Conservation (phyloP, 2,888 invertebrate genomes). For the Cactoblastis cactorum region DNA sequence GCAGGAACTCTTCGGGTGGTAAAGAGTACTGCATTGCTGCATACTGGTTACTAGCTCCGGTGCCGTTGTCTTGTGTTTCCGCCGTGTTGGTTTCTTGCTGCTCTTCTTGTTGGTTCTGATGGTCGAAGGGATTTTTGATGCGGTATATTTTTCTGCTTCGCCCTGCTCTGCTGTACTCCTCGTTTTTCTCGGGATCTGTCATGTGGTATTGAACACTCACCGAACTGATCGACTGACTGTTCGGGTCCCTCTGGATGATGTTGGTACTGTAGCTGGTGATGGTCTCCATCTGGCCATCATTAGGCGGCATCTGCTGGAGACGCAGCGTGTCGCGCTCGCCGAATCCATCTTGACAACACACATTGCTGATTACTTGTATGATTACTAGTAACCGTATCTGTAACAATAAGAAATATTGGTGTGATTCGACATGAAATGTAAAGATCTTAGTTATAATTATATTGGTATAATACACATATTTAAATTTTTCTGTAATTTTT, state of each 20-base stretch:
- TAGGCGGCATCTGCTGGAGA: conserved; percentile 53
- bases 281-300: conserved; percentile 51
- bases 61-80: conserved; percentile 53
- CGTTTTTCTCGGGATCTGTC: conserved; percentile 47
- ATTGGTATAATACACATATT: no score
- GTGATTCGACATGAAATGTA: no score
- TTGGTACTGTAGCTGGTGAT: conserved; percentile 54
- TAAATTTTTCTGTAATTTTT: no score
- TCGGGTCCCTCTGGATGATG: conserved; percentile 53
- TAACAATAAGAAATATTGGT: conserved; percentile 47
- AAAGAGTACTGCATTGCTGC: conserved; percentile 68
- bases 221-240: conserved; percentile 49
- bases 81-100: conserved; percentile 33
- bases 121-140: conserved; percentile 70
- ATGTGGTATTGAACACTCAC: conserved; percentile 53
- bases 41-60: conserved; percentile 73
- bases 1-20: conserved; percentile 71
- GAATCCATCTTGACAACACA: conserved; percentile 64
- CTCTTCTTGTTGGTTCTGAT: conserved; percentile 47
- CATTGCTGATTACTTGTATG: conserved; percentile 46
- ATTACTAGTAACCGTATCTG: conserved; percentile 74
- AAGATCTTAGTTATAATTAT: no score
- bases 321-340: conserved; percentile 57
- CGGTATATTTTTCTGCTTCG: conserved; percentile 58
- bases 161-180: conserved; percentile 49